These are phyloP conservation scores for Hydropsyche tenuis DNA, from an alignment of 1,140 invertebrate species.

Conservation along the genomic window DNA sequence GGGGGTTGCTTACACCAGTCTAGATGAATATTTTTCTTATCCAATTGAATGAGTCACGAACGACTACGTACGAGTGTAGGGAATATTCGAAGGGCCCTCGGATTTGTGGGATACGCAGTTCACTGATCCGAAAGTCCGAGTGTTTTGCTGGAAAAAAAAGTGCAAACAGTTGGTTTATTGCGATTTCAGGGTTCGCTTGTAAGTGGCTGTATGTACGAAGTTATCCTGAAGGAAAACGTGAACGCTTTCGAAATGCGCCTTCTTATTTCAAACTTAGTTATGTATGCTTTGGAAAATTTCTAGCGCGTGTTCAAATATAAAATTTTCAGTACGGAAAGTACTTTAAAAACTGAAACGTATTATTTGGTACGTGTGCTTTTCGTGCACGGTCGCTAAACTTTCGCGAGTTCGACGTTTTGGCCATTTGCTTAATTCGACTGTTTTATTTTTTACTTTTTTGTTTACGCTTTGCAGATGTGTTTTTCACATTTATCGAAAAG, in stretches of 20 bases:
- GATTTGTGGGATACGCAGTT: not conserved
- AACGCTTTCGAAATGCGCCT: not conserved
- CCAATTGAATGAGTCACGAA: constrained; percentile 44
- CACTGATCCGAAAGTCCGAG: too few species aligned
- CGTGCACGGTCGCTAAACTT: not conserved
- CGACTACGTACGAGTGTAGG: not conserved
- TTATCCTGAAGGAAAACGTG: not conserved
- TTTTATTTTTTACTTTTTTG: too few species aligned
- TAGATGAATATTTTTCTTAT: constrained; percentile 46
- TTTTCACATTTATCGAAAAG: too few species aligned
- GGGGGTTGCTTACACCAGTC: constrained; percentile 6
- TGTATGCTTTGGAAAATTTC: not conserved
- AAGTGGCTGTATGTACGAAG: too few species aligned
- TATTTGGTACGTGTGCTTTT: too few species aligned
- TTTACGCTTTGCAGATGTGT: too few species aligned
- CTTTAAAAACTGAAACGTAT: constrained; percentile 21
- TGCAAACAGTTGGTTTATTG: too few species aligned
- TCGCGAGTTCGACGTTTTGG: not conserved
- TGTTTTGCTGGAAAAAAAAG: too few species aligned
- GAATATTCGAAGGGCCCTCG: not conserved
- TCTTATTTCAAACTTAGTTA: not conserved
- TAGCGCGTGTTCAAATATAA: constrained; percentile 12
- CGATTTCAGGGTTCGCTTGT: too few species aligned
- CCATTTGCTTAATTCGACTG: too few species aligned
- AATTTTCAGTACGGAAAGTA: not conserved